Evolutionary conservation across 2,888 invertebrate species (phyloP), one percentile per base, ranked within the genome.

Genomic region (Iselma pallidipennis): DNA sequence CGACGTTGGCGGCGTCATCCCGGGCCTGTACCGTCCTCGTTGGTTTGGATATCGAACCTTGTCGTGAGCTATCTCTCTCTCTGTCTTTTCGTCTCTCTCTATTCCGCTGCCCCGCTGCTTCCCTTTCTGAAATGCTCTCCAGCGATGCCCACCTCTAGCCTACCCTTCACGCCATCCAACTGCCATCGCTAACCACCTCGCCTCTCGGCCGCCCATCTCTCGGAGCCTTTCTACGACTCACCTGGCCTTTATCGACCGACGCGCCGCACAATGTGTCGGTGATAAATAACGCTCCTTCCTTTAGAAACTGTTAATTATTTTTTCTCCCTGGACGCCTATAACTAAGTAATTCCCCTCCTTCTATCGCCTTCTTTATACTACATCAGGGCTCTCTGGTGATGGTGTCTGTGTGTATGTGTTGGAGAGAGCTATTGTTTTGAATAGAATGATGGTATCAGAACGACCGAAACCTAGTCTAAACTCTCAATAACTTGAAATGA

Each of bases 201-300:
- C 61, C 65, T 60, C 66, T 66, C 2, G 42, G 7, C 66, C 68
- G 63, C 69, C 59, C 53, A 53, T 63, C 63, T 63, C 42, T 21
- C 63, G 56, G 59, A 66, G 69, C 70, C 66, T 71, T 72, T 73
- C 72, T 73, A 70, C 75, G 71, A 73, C 74, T 76, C 75, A 75
- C 75, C 76, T 76, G 75, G 75, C 72, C 73, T 72, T 71, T 74
- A 75, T 75, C 74, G 74, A 77, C 76, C 77, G 75, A 69, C 71
- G 67, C 67, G 66, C 65, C 61, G 61, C 66, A 66, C 67, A 66
- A 72, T 71, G 68, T 69, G 69, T 64, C 68, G 68, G 73, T 73
- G 71, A 75, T 74, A 75, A 74, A 75, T 74, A 73, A 72, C 71
- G 65, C 69, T 67, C 71, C 71, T 71, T 70, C 71, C 71, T 72